Base-by-base conservation (phyloP, 2,888 invertebrate genomes). In the Gisinianus flammeolus region DNA sequence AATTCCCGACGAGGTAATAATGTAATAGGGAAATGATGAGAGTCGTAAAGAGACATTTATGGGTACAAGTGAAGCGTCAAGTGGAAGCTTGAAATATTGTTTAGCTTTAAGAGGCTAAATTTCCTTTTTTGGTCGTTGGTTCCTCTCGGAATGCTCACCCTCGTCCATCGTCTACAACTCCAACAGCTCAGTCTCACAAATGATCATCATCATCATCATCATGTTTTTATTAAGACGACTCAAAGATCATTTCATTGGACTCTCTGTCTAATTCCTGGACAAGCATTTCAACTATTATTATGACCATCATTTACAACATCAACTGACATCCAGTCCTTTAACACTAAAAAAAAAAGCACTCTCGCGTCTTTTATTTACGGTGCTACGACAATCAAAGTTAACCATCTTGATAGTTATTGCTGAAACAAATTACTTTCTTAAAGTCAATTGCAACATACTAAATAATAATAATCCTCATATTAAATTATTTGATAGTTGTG, bases 31-130 rank as follows among this genome's bases (percentile, higher is more conserved):
- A n/a, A 33, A 67, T 67, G 67, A 33, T n/a, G 33, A 67, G 67
- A 67, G 64, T 64, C 26, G 26, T 64, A 64, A 44, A 44, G 58
- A 24, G 58, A 58, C 58, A 58, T 58, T 58, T 58, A 58, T 58
- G n/a, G 8, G 58, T 1, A n/a, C 6, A 31, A 33, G 31, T 33
- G 31, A 67, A 33, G 33, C 33, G 67, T 67, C 67, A 67, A 31
- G 31, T 31, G 31, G 22, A 67, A 67, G 67, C 67, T 33, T 67
- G 67, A 67, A 67, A 67, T 67, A 67, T 67, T 64, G 62, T 62
- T 64, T 16, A 62, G 10, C 31, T 64, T 62, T 28, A 16, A 44
- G 22, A 22, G 58, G 22, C 58, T 58, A 24, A 8, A 12, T 24
- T 1, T 58, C 58, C 58, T 24, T 1, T 58, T n/a, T n/a, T 22